Evolutionary conservation across 2,113 vertebrate genomes (phyloP), one percentile per base, ranked within the genome.

Genomic region (Oreochromis tanganicae): DNA sequence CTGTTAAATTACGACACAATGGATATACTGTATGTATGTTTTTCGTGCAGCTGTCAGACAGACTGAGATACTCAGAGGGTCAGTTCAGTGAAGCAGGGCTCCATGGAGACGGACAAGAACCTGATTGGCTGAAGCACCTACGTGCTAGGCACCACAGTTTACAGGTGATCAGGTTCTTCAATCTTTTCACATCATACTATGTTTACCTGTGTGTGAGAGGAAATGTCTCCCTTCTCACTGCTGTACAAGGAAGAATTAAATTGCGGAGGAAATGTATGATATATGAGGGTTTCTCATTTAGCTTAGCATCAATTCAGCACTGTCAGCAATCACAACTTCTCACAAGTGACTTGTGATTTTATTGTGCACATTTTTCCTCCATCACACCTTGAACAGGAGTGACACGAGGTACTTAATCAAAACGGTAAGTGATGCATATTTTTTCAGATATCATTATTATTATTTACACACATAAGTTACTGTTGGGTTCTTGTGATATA

Each of bases 31-130:
- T 11, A 46, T 38, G 14, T 68, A 1, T 88, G 16, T 79, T 79
- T 46, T 19, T 80, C n/a, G 17, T 75, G 83, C 94, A 99, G 98
- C 90, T 99, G 16, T 96, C 97, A 0, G 97, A 98, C 79, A 89
- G 95, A 63, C 96, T 99, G 93, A 98, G 97, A 93, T 91, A 96
- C 88, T 95, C 95, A 0, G 98, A 98, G 81, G 96, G 97, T 1
- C 89, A 97, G 91, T 90, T 97, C 75, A 87, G 95, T 75, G 97
- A 97, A 27, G 88, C 94, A n/a, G 95, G 84, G 0, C 92, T 86
- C 0, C 71, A 92, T 56, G 90, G 94, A 54, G 66, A 83, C 8
- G 85, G 3, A 0, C 88, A 61, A 83, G 98, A 98, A 78, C 97
- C 97, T 0, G 93, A 95, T 3, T 99, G 98, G 98, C 95, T 99